These are phyloP conservation scores for Reticulitermes lucifugus DNA, from an alignment of 2,888 invertebrate species.

Conservation along the genomic window DNA sequence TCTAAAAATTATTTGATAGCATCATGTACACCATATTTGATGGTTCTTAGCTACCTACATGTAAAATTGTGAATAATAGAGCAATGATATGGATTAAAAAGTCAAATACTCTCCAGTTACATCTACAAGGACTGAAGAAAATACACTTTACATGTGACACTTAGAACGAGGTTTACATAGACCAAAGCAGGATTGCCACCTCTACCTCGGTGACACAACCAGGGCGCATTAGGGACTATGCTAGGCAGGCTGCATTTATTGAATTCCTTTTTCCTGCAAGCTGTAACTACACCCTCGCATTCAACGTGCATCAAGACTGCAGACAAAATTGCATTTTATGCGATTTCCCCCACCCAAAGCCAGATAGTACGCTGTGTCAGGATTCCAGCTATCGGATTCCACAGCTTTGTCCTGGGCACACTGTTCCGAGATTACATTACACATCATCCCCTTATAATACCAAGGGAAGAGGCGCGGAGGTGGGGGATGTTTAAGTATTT, in stretches of 20 bases:
- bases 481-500: neutral
- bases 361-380: neutral
- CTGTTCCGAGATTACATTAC: neutral
- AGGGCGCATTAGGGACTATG: neutral
- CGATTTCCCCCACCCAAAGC: neutral
- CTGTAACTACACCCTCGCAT: neutral
- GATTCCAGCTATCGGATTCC: neutral
- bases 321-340: constrained; percentile 25
- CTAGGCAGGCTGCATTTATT: neutral
- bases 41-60: too few species aligned
- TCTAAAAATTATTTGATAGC: too few species aligned
- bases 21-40: too few species aligned
- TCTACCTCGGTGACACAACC: too few species aligned
- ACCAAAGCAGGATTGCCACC: too few species aligned
- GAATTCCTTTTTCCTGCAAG: neutral
- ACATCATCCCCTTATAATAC: neutral
- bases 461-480: neutral
- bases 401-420: neutral
- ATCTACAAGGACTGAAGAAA: too few species aligned
- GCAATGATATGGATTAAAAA: too few species aligned
- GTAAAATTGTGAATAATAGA: too few species aligned
- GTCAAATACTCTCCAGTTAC: too few species aligned
- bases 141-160: too few species aligned
- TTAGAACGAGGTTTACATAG: too few species aligned
- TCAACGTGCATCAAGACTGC: neutral